A percentile compares a stretch with the other conserved stretches of the same genome.
Evolutionary conservation across 2,888 invertebrate species (phyloP).

Genomic region (Isotomurus palustris): DNA sequence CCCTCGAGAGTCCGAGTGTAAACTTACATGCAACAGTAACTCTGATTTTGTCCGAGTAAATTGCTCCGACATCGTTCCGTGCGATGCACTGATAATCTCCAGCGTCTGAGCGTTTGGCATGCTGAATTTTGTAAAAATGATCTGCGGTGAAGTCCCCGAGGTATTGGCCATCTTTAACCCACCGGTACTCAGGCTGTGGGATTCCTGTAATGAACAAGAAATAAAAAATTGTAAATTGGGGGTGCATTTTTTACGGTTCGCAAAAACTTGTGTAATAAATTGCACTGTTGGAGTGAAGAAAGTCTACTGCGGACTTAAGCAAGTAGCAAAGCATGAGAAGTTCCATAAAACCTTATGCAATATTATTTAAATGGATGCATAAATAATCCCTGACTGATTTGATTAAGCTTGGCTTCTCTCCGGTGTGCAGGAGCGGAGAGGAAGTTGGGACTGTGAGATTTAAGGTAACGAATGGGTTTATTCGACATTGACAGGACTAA

Average conservation of each 20-base stretch:
- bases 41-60: conserved; percentile 84
- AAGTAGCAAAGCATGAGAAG: neutral
- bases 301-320: neutral
- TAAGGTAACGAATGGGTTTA: too few relatives aligned
- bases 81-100: conserved; percentile 91
- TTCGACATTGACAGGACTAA: too few relatives aligned
- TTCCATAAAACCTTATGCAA: neutral
- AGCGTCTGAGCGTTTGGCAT: conserved; percentile 74
- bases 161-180: conserved; percentile 80
- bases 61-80: conserved; percentile 83
- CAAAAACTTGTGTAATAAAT: too few relatives aligned
- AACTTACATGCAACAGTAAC: conserved; percentile 89
- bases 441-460: too few relatives aligned
- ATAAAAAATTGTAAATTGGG: too few relatives aligned
- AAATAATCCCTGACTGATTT: too few relatives aligned
- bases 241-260: too few relatives aligned
- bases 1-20: neutral
- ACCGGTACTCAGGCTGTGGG: conserved; percentile 87
- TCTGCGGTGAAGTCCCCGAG: conserved; percentile 76
- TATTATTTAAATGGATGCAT: too few relatives aligned
- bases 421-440: too few relatives aligned
- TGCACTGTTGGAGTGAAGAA: too few relatives aligned
- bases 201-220: conserved; percentile 61
- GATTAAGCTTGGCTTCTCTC: too few relatives aligned
- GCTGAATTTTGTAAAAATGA: conserved; percentile 75